Conservation (phyloP, 2,113 vertebrate species). For the Heterotis niloticus region DNA sequence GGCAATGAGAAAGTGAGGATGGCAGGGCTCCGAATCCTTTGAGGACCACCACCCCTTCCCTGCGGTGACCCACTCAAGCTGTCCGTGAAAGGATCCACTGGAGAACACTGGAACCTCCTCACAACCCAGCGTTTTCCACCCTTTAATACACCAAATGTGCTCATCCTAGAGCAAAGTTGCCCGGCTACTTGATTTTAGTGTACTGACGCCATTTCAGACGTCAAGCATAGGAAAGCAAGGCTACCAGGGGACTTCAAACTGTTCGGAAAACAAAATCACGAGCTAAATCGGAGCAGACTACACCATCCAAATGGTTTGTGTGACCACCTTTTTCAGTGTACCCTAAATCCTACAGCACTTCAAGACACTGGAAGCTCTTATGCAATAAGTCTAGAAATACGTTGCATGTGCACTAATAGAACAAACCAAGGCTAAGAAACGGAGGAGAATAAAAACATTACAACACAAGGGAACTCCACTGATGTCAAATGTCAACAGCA, state of each 20-base stretch:
- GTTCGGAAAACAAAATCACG: too few species aligned
- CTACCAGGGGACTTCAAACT: too few species aligned
- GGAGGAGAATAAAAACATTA: background rate
- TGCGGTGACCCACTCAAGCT: constrained; percentile 53
- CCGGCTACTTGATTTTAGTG: background rate
- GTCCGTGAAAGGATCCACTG: constrained; percentile 45
- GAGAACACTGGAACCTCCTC: background rate
- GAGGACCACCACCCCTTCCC: constrained; percentile 9
- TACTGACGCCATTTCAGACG: too few species aligned
- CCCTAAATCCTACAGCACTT: too few species aligned
- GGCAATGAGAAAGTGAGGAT: constrained; percentile 54
- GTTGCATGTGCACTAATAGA: background rate
- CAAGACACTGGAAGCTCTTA: too few species aligned
- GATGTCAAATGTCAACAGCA: constrained; percentile 39
- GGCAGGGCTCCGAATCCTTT: constrained; percentile 30
- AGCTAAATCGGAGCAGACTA: too few species aligned
- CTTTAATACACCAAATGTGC: background rate
- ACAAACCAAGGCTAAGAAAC: background rate
- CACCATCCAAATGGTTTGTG: too few species aligned
- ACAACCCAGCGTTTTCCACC: background rate
- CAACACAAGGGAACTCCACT: constrained; percentile 38
- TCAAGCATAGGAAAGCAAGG: too few species aligned
- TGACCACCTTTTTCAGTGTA: background rate
- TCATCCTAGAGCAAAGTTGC: background rate
- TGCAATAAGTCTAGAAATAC: background rate